Evolutionary conservation across 2,113 vertebrate genomes (phyloP).

Genomic region (Naja naja): DNA sequence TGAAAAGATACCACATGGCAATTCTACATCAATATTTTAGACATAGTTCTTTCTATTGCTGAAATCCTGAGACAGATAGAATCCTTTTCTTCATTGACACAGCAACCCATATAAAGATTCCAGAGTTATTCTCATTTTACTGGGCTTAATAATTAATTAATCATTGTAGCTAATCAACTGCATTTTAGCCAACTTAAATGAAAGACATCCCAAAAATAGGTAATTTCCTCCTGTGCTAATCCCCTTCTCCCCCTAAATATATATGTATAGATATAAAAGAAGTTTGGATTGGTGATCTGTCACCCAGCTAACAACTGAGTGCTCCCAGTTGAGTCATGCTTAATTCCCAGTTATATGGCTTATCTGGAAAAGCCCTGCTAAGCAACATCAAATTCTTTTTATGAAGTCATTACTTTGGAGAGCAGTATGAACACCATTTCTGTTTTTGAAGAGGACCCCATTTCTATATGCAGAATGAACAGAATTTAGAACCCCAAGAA

Average conservation of each 20-base stretch:
- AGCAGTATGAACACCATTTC: not conserved
- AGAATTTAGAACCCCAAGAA: not conserved
- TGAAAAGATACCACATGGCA: not conserved
- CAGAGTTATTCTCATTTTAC: not conserved
- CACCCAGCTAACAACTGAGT: not conserved
- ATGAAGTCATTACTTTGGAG: not conserved
- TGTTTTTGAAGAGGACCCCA: not conserved
- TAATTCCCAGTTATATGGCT: not conserved
- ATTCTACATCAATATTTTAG: not conserved
- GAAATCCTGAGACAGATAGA: not conserved
- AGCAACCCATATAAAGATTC: not conserved
- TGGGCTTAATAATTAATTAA: not conserved
- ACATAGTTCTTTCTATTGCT: not conserved
- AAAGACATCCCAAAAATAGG: not conserved
- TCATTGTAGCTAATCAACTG: not conserved
- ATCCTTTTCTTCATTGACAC: not conserved
- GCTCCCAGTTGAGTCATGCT: not conserved
- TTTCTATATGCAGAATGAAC: not conserved
- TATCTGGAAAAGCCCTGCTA: not conserved
- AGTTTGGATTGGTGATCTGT: not conserved
- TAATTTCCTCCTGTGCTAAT: not conserved
- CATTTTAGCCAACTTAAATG: not conserved
- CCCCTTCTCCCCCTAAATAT: not conserved
- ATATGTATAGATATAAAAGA: not conserved
- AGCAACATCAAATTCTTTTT: not conserved